These are phyloP conservation scores for Romanogobio albipinnatus DNA, from an alignment of 2,113 vertebrate species.

Conservation along the genomic window DNA sequence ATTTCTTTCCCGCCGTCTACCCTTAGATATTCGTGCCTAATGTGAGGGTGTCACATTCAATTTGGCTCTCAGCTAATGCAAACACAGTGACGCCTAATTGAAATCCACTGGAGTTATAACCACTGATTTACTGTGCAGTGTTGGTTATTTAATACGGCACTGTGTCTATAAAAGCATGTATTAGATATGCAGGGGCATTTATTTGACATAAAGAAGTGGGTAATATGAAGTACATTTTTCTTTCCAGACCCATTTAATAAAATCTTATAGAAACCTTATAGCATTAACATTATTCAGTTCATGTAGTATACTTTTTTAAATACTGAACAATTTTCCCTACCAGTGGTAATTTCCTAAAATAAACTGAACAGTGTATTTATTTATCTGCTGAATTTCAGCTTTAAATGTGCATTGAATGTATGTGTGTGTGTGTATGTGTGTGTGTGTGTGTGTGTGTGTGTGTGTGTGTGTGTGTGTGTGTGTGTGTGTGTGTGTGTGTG, in stretches of 20 bases:
- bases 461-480: too few species aligned
- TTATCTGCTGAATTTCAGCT: not conserved
- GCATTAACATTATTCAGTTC: not conserved
- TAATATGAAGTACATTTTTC: conserved; percentile 28
- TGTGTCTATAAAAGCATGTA: conserved; percentile 36
- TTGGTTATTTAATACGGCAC: conserved; percentile 42
- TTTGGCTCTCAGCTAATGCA: conserved; percentile 35
- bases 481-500: too few species aligned
- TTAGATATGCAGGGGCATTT: conserved; percentile 39
- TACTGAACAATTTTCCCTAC: not conserved
- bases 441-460: not conserved
- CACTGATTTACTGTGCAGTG: conserved; percentile 41
- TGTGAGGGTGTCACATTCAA: conserved; percentile 31
- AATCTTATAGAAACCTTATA: conserved; percentile 11
- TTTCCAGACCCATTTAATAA: conserved; percentile 29
- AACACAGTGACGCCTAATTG: conserved; percentile 50
- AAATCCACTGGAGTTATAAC: conserved; percentile 44
- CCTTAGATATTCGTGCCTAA: conserved; percentile 1
- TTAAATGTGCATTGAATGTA: not conserved
- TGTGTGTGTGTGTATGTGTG: not conserved
- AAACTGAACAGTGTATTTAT: not conserved
- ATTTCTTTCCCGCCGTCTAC: not conserved
- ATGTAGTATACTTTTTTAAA: not conserved
- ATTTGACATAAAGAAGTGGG: conserved; percentile 51
- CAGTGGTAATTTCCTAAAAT: not conserved